Evolutionary conservation across 1,140 invertebrate genomes (phyloP).

Genomic region (Drosophila subpulchrella): DNA sequence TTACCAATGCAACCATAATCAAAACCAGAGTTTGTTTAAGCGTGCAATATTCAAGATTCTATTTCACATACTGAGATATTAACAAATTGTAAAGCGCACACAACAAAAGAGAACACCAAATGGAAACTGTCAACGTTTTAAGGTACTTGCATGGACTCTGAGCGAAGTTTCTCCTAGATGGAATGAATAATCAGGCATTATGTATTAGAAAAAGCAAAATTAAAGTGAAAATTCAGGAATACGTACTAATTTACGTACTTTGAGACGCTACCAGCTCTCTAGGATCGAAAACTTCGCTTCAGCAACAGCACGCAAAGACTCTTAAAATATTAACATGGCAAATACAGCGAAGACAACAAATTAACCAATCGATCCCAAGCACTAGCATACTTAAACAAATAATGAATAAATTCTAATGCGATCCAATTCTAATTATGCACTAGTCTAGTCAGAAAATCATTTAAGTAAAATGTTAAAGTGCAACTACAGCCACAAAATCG

Average conservation of each 20-base stretch:
- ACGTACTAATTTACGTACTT: neutral
- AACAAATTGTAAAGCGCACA: constrained; percentile 70
- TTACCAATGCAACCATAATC: constrained; percentile 61
- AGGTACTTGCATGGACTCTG: neutral
- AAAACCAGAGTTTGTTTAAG: constrained; percentile 44
- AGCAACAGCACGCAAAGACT: constrained; percentile 15
- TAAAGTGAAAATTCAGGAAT: constrained; percentile 4
- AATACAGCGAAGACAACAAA: constrained; percentile 9
- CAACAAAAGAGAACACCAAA: constrained; percentile 24
- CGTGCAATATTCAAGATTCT: constrained; percentile 55
- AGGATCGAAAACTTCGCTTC: constrained; percentile 11
- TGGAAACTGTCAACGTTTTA: constrained; percentile 4
- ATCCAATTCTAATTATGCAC: constrained; percentile 69
- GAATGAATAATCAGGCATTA: neutral
- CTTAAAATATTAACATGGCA: constrained; percentile 16
- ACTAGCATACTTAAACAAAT: constrained; percentile 53
- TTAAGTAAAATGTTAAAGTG: constrained; percentile 72
- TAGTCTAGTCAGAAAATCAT: constrained; percentile 79
- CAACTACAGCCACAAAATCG: constrained; percentile 53
- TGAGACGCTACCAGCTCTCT: constrained; percentile 20
- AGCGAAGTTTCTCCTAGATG: constrained; percentile 11
- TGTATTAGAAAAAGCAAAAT: constrained; percentile 10
- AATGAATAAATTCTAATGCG: constrained; percentile 55
- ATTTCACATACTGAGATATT: constrained; percentile 21
- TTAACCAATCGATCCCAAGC: constrained; percentile 31